Evolutionary conservation across 2,888 invertebrate species (phyloP).

Genomic region (Ceraclea dissimilis): DNA sequence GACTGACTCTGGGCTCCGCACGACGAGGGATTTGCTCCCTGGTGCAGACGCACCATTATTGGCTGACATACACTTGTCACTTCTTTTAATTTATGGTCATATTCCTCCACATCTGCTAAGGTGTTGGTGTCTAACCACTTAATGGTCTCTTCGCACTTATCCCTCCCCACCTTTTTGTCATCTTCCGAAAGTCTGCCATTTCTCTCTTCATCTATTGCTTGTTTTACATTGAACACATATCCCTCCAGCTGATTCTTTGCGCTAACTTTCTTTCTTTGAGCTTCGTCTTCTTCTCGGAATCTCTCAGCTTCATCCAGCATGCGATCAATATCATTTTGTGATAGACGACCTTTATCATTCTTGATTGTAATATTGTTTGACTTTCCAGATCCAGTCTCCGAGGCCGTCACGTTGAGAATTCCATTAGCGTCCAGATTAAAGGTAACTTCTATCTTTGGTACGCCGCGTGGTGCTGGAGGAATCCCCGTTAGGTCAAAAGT

Average conservation of each 20-base stretch:
- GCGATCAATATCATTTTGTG: slow-evolving; percentile 73
- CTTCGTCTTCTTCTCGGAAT: slow-evolving; percentile 66
- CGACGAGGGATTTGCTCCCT: not conserved
- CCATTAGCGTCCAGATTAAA: slow-evolving; percentile 75
- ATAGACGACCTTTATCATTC: slow-evolving; percentile 74
- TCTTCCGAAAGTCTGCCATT: slow-evolving; percentile 47
- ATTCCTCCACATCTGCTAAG: slow-evolving; percentile 57
- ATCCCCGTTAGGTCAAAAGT: slow-evolving; percentile 61
- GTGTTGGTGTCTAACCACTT: slow-evolving; percentile 66
- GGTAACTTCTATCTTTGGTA: slow-evolving; percentile 62
- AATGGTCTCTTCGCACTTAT: slow-evolving; percentile 53
- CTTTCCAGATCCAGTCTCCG: slow-evolving; percentile 58
- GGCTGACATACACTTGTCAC: slow-evolving; percentile 52
- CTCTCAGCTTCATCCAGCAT: slow-evolving; percentile 70
- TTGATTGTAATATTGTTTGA: slow-evolving; percentile 73
- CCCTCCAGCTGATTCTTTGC: slow-evolving; percentile 66
- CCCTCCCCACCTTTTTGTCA: slow-evolving; percentile 49
- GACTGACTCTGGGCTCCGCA: not conserved
- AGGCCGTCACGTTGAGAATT: slow-evolving; percentile 75
- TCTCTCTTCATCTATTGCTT: slow-evolving; percentile 57
- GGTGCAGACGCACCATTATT: slow-evolving; percentile 35
- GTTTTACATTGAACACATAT: slow-evolving; percentile 63
- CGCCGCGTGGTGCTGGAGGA: slow-evolving; percentile 61
- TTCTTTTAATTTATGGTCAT: slow-evolving; percentile 53
- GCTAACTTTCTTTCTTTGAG: slow-evolving; percentile 58